Evolutionary conservation across 2,888 invertebrate genomes (phyloP).

Genomic region (Amorpha juglandis): DNA sequence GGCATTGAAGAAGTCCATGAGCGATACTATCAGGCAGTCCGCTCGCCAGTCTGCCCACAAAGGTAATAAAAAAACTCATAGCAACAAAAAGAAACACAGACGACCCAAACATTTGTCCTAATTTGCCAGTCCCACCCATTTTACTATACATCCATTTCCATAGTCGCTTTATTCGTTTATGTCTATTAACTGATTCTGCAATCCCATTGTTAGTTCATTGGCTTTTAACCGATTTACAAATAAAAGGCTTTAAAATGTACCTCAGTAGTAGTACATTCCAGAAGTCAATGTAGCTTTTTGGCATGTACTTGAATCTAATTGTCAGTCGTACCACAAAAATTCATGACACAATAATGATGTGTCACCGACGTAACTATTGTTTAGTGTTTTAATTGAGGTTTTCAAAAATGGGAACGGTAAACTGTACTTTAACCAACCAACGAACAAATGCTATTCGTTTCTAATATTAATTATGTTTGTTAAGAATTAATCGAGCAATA

Average conservation of each 20-base stretch:
- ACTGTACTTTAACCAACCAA: slow-evolving; percentile 1
- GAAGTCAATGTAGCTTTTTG: slow-evolving; percentile 34
- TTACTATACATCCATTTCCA: neutral
- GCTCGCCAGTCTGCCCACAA: too few relatives aligned
- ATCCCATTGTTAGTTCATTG: slow-evolving; percentile 4
- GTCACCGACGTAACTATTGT: slow-evolving; percentile 54
- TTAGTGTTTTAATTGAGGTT: slow-evolving; percentile 48
- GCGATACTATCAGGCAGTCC: too few relatives aligned
- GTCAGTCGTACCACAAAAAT: slow-evolving; percentile 38
- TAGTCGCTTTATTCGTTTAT: slow-evolving; percentile 1
- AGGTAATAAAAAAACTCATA: too few relatives aligned
- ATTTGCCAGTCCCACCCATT: slow-evolving; percentile 3
- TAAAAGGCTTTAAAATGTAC: neutral
- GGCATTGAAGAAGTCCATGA: too few relatives aligned
- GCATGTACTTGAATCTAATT: slow-evolving; percentile 34
- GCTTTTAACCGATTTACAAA: slow-evolving; percentile 3
- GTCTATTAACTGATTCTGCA: neutral
- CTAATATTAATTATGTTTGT: too few relatives aligned
- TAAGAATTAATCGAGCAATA: too few relatives aligned
- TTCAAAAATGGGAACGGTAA: slow-evolving; percentile 12
- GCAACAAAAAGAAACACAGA: neutral
- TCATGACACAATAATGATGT: slow-evolving; percentile 44
- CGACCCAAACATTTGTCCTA: neutral
- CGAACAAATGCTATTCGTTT: neutral
- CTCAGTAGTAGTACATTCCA: neutral